A percentile compares a stretch with the other conserved stretches of the same genome.
Evolutionary conservation across 2,797 vertebrate genomes (phyloP).

Genomic region (Lithobates pipiens): DNA sequence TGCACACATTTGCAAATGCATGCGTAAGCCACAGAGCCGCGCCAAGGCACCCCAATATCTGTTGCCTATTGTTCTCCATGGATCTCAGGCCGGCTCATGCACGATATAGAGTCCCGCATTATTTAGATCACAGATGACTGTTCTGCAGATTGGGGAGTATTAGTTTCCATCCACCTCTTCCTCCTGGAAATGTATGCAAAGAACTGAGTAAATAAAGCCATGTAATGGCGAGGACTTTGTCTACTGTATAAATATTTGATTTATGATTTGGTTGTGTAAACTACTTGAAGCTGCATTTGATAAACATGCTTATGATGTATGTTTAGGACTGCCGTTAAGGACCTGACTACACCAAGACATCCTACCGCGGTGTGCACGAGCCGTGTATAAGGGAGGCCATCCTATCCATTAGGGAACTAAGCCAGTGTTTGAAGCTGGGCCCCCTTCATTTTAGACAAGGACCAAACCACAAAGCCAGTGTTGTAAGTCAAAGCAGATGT

Average conservation of each 20-base stretch:
- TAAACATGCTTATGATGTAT: conserved; percentile 3
- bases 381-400: not conserved
- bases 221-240: conserved; percentile 8
- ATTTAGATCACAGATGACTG: conserved; percentile 5
- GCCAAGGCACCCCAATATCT: too few species aligned
- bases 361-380: not conserved
- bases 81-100: not conserved
- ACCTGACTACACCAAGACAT: not conserved
- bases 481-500: not conserved
- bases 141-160: not conserved
- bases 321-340: not conserved
- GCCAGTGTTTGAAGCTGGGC: not conserved
- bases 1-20: too few species aligned
- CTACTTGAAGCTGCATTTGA: conserved; percentile 20
- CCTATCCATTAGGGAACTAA: not conserved
- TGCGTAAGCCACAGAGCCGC: too few species aligned
- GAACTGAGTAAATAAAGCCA: conserved; percentile 36
- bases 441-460: not conserved
- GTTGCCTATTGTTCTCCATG: not conserved
- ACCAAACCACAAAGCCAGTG: not conserved
- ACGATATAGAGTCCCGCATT: not conserved
- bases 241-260: conserved; percentile 56
- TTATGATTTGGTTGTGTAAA: conserved; percentile 18
- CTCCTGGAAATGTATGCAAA: conserved; percentile 27
- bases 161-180: conserved; percentile 24